These are phyloP conservation scores for Tor tambroides DNA, from an alignment of 2,113 vertebrate genomes.

Conservation along the genomic window DNA sequence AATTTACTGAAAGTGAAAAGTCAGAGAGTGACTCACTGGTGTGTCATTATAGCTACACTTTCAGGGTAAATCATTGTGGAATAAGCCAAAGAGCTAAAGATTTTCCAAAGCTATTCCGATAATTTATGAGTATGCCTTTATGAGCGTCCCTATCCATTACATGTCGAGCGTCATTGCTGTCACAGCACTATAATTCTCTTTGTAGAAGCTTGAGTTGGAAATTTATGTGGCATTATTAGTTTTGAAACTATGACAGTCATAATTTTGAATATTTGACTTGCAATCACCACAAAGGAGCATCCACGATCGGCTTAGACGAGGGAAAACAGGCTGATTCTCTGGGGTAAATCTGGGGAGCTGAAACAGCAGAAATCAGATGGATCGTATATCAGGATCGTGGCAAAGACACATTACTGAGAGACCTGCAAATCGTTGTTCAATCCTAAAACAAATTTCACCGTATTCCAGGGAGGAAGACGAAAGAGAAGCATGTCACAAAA, in stretches of 20 bases:
- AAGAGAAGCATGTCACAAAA: slow-evolving; percentile 53
- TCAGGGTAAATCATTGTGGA: slow-evolving; percentile 1
- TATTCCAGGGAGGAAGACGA: slow-evolving; percentile 47
- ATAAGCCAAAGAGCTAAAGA: not conserved
- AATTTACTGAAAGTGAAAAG: not conserved
- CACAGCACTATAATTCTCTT: slow-evolving; percentile 10
- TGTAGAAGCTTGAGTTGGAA: not conserved
- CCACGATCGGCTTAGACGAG: not conserved
- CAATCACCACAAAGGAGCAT: not conserved
- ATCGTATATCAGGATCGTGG: not conserved
- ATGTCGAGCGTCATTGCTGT: not conserved
- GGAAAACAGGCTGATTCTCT: not conserved
- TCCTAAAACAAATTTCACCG: slow-evolving; percentile 43
- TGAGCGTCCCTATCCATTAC: slow-evolving; percentile 7
- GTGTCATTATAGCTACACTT: slow-evolving; percentile 4
- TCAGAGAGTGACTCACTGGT: not conserved
- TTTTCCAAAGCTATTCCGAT: slow-evolving; percentile 8
- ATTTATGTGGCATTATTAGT: not conserved
- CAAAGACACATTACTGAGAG: slow-evolving; percentile 29
- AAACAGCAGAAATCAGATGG: slow-evolving; percentile 22
- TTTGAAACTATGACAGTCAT: not conserved
- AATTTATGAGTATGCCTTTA: slow-evolving; percentile 16
- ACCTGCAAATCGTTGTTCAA: slow-evolving; percentile 38
- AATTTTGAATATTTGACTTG: not conserved
- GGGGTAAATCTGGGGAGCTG: not conserved